These are phyloP conservation scores for Semaprochilodus insignis DNA, from an alignment of 2,797 vertebrate species.

Conservation along the genomic window DNA sequence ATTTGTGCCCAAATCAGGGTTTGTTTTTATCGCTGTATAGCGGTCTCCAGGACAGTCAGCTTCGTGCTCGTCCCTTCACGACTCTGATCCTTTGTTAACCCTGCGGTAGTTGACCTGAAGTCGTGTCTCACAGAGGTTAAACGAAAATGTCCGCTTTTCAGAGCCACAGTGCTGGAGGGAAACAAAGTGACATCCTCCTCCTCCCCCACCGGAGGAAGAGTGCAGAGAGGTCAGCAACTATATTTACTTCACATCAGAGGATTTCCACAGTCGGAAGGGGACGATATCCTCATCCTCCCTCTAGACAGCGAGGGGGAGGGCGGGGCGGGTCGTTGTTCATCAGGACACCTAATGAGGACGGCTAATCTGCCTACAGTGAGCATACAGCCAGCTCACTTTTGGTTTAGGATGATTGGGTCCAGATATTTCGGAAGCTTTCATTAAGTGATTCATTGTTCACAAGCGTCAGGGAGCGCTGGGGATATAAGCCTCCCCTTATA, in stretches of 20 bases:
- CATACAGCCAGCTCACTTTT: not conserved
- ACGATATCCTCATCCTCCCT: constrained; percentile 10
- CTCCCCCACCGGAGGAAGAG: constrained; percentile 18
- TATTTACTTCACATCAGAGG: constrained; percentile 49
- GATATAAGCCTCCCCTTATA: not conserved
- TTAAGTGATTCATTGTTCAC: not conserved
- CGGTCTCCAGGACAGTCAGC: no score
- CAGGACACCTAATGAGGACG: not conserved
- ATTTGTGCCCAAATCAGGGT: no score
- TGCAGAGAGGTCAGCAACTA: constrained; percentile 35
- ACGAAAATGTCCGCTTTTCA: not conserved
- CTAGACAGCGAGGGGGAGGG: not conserved
- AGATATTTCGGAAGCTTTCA: constrained; percentile 11
- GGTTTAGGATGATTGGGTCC: not conserved
- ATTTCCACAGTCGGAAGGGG: constrained; percentile 35
- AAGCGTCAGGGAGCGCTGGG: not conserved
- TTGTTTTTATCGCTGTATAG: no score
- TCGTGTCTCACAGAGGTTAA: not conserved
- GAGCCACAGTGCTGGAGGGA: not conserved
- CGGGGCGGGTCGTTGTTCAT: not conserved
- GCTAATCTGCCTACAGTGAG: not conserved
- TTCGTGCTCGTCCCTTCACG: no score
- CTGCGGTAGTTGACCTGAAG: constrained; percentile 4
- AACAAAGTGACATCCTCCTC: constrained; percentile 7
- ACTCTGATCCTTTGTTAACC: not conserved